Base-by-base conservation (phyloP, 92 coral and sea anemone genomes). In the Metridium senile region DNA sequence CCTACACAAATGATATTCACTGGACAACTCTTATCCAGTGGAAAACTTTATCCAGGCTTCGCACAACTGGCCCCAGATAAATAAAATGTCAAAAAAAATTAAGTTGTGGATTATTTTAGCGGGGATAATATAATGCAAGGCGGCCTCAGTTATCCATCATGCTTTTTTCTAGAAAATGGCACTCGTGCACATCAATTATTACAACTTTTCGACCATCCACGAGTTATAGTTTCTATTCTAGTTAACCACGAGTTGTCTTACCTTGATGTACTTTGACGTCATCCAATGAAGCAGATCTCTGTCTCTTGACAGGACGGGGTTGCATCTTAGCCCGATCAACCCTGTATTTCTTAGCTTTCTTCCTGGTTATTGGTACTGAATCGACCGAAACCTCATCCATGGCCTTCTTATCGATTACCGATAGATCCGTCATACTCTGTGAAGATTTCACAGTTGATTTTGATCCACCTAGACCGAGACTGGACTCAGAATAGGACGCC, bases 261-360 rank as follows among this genome's bases (percentile, higher is more conserved):
- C 97, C 93, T 89, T 76, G 80, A 45, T 85, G 59, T 34, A 72
- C 83, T 64, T 84, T 91, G 52, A 88, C 61, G 28, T 91, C 97
- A 76, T 86, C 91, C 35, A 91, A 82, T 19, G 97, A 91, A 9
- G 97, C 97, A 27, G 97, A 91, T 52, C 97, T 84, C 29, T 89
- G 85, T 63, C 97, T 62, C 59, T 56, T 79, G 20, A 13, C 56
- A 18, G 85, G 85, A 11, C 67, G 86, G 33, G 85, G 68, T 26
- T 39, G 61, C 33, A 57, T 64, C 76, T 84, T 88, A 31, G 57
- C 33, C 10, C 62, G 74, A 0, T 67, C 75, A 16, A 33, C 30
- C 18, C 47, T 49, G 32, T 57, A 63, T 53, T 66, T 58, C 68
- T 68, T 78, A 11, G 59, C 21, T 27, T 64, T 78, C 64, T 52